Conservation (phyloP, 2,113 vertebrate species). For the Perca fluviatilis region DNA sequence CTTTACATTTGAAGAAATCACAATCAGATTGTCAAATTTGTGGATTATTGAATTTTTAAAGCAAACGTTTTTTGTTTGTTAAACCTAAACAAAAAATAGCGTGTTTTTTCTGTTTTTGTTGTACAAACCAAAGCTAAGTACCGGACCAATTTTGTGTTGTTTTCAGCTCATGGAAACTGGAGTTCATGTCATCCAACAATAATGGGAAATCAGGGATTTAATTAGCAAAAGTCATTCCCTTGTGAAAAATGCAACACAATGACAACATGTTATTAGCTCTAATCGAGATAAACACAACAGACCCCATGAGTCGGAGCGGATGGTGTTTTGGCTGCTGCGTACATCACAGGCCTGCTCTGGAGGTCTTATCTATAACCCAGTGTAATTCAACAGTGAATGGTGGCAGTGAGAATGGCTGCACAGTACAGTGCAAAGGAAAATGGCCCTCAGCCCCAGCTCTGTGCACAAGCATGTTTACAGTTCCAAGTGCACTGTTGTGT, state of each 20-base stretch:
- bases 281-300: not conserved
- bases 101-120: no score
- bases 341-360: not conserved
- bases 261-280: not conserved
- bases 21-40: no score
- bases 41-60: no score
- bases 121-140: no score
- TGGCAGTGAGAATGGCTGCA: constrained; percentile 38
- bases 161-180: not conserved
- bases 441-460: constrained; percentile 61
- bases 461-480: constrained; percentile 68
- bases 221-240: not conserved
- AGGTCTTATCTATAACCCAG: constrained; percentile 7
- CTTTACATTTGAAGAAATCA: not conserved
- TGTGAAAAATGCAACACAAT: not conserved
- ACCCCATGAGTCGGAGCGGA: not conserved
- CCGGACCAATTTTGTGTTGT: no score
- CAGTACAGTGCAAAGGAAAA: constrained; percentile 56
- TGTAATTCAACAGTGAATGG: constrained; percentile 19
- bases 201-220: not conserved
- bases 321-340: not conserved
- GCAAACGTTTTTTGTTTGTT: no score
- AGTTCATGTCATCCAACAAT: not conserved
- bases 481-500: constrained; percentile 67
- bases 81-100: no score